Evolutionary conservation across 2,113 vertebrate genomes (phyloP).

Genomic region (Crotalus horridus): DNA sequence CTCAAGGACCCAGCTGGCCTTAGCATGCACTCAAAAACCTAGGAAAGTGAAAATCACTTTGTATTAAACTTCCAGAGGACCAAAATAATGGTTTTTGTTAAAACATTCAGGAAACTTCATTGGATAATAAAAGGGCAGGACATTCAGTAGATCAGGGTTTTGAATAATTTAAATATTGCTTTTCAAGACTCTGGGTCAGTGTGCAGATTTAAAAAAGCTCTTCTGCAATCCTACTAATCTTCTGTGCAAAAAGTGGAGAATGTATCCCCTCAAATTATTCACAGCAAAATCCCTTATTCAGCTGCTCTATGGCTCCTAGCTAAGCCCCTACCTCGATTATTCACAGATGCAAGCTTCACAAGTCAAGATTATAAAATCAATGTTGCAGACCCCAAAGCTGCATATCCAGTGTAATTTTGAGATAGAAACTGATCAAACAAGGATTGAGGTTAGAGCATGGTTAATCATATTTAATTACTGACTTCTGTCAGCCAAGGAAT

Average conservation of each 20-base stretch:
- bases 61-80: neutral
- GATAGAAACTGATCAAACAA: neutral
- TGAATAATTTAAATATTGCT: neutral
- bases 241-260: neutral
- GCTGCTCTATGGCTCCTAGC: neutral
- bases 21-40: neutral
- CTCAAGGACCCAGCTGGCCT: neutral
- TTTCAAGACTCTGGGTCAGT: neutral
- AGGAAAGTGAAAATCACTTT: neutral
- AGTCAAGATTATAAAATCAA: neutral
- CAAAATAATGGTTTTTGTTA: neutral
- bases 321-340: neutral
- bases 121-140: neutral
- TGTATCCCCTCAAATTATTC: neutral
- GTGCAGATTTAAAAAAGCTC: neutral
- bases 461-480: neutral
- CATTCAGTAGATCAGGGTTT: neutral
- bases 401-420: neutral
- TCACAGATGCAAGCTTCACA: neutral
- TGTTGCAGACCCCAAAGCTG: neutral
- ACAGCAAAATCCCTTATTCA: neutral
- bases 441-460: neutral
- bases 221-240: neutral
- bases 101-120: neutral
- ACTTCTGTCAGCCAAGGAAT: neutral